Evolutionary conservation across 2,797 vertebrate genomes (phyloP).

Genomic region (Gila robusta): DNA sequence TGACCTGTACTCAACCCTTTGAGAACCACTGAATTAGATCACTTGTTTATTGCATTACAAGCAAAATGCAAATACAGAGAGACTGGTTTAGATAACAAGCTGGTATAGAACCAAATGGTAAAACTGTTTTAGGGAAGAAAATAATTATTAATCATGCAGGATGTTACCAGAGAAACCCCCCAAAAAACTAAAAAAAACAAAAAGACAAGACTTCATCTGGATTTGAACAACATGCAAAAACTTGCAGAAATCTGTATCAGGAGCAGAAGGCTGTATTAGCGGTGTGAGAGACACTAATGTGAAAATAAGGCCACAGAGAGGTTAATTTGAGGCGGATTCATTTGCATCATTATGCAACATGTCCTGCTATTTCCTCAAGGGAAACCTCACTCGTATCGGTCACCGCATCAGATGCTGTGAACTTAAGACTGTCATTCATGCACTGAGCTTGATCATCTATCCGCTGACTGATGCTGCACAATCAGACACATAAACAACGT

Average conservation of each 20-base stretch:
- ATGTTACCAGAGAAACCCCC: background rate
- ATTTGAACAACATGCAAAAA: background rate
- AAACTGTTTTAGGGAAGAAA: background rate
- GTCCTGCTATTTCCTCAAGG: conserved; percentile 41
- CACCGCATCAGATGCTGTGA: conserved; percentile 36
- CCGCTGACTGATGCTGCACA: background rate
- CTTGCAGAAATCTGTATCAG: background rate
- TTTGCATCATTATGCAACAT: conserved; percentile 61
- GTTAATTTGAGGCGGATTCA: conserved; percentile 28
- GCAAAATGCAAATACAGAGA: background rate
- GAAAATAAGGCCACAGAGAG: conserved; percentile 30
- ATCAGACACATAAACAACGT: conserved; percentile 22
- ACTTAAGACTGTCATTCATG: background rate
- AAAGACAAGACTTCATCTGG: background rate
- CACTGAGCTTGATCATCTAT: background rate
- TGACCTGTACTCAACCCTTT: background rate
- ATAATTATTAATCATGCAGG: background rate
- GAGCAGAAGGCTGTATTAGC: background rate
- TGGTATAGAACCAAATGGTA: background rate
- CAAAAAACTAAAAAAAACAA: background rate
- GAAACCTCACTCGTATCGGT: conserved; percentile 60
- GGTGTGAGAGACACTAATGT: background rate
- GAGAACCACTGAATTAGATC: background rate
- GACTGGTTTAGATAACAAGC: background rate
- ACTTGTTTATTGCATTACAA: background rate